phyloP scores from a whole-genome alignment of 2,888 invertebrate genomes.

The Nomada hirtipes region DNA sequence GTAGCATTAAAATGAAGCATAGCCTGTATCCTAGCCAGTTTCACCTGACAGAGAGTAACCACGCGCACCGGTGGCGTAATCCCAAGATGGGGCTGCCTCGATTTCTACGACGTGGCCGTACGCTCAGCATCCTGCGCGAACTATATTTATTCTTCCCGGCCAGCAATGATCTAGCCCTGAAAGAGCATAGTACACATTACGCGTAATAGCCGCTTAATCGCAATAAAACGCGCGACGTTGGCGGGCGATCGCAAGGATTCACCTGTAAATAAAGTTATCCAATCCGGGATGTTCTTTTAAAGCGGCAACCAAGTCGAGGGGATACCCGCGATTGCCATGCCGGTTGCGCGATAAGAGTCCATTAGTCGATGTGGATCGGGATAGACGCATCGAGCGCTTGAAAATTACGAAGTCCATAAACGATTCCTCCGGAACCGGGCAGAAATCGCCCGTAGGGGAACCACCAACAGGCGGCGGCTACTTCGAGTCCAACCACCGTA shows the following conservation, averaged over 20 bases:
- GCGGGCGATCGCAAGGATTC: conserved; percentile 27
- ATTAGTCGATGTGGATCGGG: conserved; percentile 58
- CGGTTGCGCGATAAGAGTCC: conserved; percentile 44
- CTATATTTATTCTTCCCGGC: conserved; percentile 20
- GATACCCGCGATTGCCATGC: conserved; percentile 46
- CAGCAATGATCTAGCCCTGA: conserved; percentile 18
- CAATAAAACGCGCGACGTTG: conserved; percentile 59
- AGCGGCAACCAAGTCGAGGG: conserved; percentile 36
- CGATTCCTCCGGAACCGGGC: conserved; percentile 57
- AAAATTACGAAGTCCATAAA: conserved; percentile 64
- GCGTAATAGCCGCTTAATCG: conserved; percentile 67
- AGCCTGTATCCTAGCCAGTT: neutral
- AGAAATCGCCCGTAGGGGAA: conserved; percentile 61
- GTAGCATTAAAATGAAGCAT: neutral
- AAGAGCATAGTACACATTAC: conserved; percentile 43
- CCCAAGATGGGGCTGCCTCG: neutral
- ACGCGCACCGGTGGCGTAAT: neutral
- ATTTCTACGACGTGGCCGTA: conserved; percentile 8
- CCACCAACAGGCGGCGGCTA: conserved; percentile 24
- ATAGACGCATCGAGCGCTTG: conserved; percentile 50
- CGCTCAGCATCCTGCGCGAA: neutral
- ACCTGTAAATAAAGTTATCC: conserved; percentile 63
- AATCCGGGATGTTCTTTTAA: conserved; percentile 40
- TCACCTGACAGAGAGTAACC: neutral
- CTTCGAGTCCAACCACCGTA: conserved; percentile 20